phyloP scores from a whole-genome alignment of 2,113 vertebrate species.

The Plectropomus leopardus region DNA sequence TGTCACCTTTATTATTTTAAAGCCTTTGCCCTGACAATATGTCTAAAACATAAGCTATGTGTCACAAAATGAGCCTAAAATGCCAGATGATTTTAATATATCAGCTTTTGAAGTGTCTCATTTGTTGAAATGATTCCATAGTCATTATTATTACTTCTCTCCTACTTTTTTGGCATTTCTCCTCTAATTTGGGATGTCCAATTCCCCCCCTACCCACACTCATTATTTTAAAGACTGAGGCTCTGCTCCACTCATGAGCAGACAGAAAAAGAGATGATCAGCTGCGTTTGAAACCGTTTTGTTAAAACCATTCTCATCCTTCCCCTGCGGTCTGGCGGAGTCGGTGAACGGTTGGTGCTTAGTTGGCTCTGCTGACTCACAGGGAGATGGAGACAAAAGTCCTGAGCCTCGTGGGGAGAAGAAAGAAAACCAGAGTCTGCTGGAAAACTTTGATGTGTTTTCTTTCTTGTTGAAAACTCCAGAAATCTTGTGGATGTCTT shows the following conservation, averaged over 20 bases:
- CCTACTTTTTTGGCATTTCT: neutral
- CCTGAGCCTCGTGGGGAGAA: conserved; percentile 19
- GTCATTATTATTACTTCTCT: neutral
- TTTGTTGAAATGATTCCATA: conserved; percentile 17
- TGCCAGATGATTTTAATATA: conserved; percentile 8
- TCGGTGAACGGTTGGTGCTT: conserved; percentile 30
- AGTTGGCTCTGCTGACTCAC: conserved; percentile 43
- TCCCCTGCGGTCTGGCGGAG: conserved; percentile 31
- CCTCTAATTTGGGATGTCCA: conserved; percentile 12
- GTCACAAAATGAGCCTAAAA: neutral
- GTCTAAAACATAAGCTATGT: neutral
- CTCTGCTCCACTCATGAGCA: conserved; percentile 21
- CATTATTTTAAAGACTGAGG: conserved; percentile 25
- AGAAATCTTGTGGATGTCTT: conserved; percentile 17
- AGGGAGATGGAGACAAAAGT: conserved; percentile 43
- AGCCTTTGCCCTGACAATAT: neutral
- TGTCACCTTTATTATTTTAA: neutral
- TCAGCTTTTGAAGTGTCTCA: conserved; percentile 13
- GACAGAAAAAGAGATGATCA: conserved; percentile 16
- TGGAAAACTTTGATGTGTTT: conserved; percentile 46
- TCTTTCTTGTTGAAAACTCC: conserved; percentile 19
- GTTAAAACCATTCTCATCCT: conserved; percentile 49
- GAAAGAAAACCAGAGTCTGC: conserved; percentile 42
- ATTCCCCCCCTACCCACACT: neutral
- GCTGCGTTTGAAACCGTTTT: conserved; percentile 36